Evolutionary conservation across 1,140 invertebrate species (phyloP), one percentile per base, ranked within the genome.

Genomic region (Drosophila mojavensis): DNA sequence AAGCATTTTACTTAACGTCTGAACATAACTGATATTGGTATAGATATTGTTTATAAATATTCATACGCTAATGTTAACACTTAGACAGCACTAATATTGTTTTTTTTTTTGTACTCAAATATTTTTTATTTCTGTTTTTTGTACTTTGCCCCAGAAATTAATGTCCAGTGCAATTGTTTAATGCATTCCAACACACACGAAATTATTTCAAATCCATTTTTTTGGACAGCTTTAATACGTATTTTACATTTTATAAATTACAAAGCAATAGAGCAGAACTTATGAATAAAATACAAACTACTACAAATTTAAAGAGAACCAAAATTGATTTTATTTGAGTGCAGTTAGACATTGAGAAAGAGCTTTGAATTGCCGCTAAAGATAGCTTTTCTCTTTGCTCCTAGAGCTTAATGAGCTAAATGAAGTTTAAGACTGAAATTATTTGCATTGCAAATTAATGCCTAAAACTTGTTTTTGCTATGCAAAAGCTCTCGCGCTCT

Each of bases 261-360:
- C 66, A 68, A 63, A 59, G 72, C 60, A 75, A 75, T 75, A 88
- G 84, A 83, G 65, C 76, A 65, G 73, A 89, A 81, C 81, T 72
- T 71, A 85, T 84, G 64, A 89, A 90, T 90, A 89, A 89, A 88
- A 90, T 81, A 85, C 70, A 88, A 90, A 89, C 79, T 85, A 84
- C 77, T 89, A 79, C 59, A 79, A 66, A 47, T 47, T 47, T 9
- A 47, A 47, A 47, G 43, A 47, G 43, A 47, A 17, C 15, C 3
- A 0, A 17, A 17, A 2, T 15, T 1, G 5, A 17, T 47, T 47
- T 47, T 47, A 17, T 15, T 17, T 17, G 2, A 17, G n/a, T 10
- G n/a, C 41, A 43, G 20, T n/a, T 15, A 36, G 5, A 6, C 28
- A 30, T 30, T 30, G 41, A 15, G 15, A 4, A 47, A 17, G 43